Evolutionary conservation across 1,140 invertebrate species (phyloP), one percentile per base, ranked within the genome.

Genomic region (Philotrypesis tridentata): DNA sequence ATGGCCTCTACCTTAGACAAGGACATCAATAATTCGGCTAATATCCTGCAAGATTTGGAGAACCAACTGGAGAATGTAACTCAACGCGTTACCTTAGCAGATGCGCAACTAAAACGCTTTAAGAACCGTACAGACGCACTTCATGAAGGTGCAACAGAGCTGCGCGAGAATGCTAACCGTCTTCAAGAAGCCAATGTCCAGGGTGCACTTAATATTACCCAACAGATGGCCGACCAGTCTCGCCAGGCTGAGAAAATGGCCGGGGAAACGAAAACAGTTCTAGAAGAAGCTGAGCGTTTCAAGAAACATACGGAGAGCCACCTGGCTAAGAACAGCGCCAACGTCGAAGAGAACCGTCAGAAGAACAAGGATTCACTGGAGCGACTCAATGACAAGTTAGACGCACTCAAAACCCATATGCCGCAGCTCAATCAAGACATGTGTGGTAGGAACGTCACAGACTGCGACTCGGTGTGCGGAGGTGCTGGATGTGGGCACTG

Each of bases 141-240:
- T 6, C 95, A 97, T 87, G 90, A 93, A 60, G 93, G 95, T 84
- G 97, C 96, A 2, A 90, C 94, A 72, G 93, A 95, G 40, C 92
- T 99, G 29, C 95, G 96, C 85, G 94, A 95, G 76, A 97, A 97
- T 88, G 97, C 97, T 14, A 99, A 97, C 1, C 95, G 95, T 87
- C 92, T 99, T 33, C 97, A 99, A 90, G 98, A 99, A 92, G 96
- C 96, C 6, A 98, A 99, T 91, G 96, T 99, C 55, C 96, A 98
- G 92, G 98, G 98, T 67, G 98, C 98, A 2, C 92, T 98, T 65
- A 98, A 97, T 88, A 94, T 99, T 4, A 99, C 97, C 0, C 93
- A 96, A 31, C 96, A 93, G 93, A 97, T 95, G 91, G 95, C 93
- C 88, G 94, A 93, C 88, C 94, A 90, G 86, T 96, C 92, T 86